Percentiles rank a stretch among this genome's conserved stretches.
Conservation (phyloP, 1,140 invertebrate genomes). For the Pectinophora gossypiella region DNA sequence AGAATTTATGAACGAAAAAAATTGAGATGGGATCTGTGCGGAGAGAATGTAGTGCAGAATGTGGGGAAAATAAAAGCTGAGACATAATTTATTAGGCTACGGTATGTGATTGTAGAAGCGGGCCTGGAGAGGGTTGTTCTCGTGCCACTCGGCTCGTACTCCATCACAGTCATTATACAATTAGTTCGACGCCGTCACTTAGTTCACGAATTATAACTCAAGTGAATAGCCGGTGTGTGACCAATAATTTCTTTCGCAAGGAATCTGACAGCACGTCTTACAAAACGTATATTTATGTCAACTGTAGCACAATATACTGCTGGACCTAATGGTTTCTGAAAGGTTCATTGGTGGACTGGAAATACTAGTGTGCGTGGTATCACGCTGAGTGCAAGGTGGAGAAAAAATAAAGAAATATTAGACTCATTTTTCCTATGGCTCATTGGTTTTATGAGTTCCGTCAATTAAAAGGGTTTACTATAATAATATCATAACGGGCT, state of each 20-base stretch:
- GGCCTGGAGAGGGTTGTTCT: not conserved
- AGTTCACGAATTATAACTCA: conserved; percentile 20
- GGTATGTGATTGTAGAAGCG: not conserved
- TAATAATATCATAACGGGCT: too few species aligned
- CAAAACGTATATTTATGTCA: too few species aligned
- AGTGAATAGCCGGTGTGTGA: not conserved
- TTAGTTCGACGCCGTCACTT: conserved; percentile 31
- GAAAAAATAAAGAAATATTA: too few species aligned
- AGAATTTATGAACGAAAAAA: conserved; percentile 19
- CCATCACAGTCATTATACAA: conserved; percentile 36
- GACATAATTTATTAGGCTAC: not conserved
- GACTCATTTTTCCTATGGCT: too few species aligned
- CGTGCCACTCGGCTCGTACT: conserved; percentile 8
- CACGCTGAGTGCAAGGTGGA: too few species aligned
- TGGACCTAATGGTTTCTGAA: too few species aligned
- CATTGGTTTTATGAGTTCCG: too few species aligned
- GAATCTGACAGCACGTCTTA: not conserved
- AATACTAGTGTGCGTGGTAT: too few species aligned
- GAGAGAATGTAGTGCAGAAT: conserved; percentile 14
- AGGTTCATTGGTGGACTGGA: too few species aligned
- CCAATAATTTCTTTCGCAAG: not conserved
- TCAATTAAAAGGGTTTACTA: too few species aligned
- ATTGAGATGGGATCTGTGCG: conserved; percentile 7
- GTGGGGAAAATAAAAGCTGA: conserved; percentile 1
- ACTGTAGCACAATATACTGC: too few species aligned